phyloP scores from a whole-genome alignment of 2,113 vertebrate species.

The Pogona vitticeps region DNA sequence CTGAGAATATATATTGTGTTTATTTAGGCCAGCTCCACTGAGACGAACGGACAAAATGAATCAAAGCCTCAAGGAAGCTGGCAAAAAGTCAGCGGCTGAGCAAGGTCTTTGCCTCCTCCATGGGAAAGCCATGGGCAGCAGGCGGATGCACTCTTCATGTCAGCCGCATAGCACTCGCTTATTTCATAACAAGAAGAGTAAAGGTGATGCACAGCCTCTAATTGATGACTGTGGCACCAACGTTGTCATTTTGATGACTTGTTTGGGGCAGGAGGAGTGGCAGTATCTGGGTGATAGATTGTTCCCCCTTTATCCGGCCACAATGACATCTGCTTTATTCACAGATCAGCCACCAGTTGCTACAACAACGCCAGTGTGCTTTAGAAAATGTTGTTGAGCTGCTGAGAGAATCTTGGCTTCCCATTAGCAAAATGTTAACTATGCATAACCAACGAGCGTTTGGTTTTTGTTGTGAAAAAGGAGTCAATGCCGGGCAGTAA shows the following conservation, averaged over 20 bases:
- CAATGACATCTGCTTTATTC: constrained; percentile 91
- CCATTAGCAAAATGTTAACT: constrained; percentile 89
- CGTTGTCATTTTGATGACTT: constrained; percentile 84
- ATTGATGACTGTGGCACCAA: constrained; percentile 70
- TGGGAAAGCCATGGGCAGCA: constrained; percentile 13
- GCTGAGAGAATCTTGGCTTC: constrained; percentile 82
- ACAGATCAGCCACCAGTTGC: constrained; percentile 84
- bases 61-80: constrained; percentile 67
- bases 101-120: constrained; percentile 46
- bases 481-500: constrained; percentile 77
- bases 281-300: constrained; percentile 85
- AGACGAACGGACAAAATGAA: constrained; percentile 42
- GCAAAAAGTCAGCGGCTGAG: constrained; percentile 44
- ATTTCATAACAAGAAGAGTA: constrained; percentile 64
- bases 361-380: constrained; percentile 82
- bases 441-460: constrained; percentile 86
- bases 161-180: constrained; percentile 45
- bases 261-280: constrained; percentile 78
- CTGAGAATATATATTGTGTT: constrained; percentile 64
- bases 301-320: constrained; percentile 69
- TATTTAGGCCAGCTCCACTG: constrained; percentile 65
- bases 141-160: constrained; percentile 37
- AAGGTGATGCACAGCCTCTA: constrained; percentile 52
- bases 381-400: constrained; percentile 87
- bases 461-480: constrained; percentile 80